These are phyloP conservation scores for Ctenosaura bakeri DNA, from an alignment of 2,797 vertebrate species.

Conservation along the genomic window DNA sequence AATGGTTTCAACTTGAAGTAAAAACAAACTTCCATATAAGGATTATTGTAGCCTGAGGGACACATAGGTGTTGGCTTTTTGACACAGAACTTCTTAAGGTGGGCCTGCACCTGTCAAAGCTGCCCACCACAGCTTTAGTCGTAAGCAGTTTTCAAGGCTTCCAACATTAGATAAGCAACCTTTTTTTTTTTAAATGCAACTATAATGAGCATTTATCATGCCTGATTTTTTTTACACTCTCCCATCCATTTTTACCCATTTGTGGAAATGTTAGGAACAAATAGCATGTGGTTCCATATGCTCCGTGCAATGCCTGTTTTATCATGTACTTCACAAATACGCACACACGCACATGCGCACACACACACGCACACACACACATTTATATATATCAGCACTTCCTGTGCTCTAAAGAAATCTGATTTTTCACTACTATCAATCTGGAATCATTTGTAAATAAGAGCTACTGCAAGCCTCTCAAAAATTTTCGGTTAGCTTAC, in stretches of 20 bases:
- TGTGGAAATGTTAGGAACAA: neutral
- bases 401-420: neutral
- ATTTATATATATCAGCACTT: too few species aligned
- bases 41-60: neutral
- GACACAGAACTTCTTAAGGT: neutral
- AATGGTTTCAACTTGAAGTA: neutral
- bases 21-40: neutral
- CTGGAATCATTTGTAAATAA: neutral
- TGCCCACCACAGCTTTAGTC: neutral
- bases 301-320: neutral
- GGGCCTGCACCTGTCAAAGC: too few species aligned
- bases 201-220: neutral
- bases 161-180: neutral
- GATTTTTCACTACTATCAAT: constrained; percentile 1
- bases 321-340: constrained; percentile 22
- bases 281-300: neutral
- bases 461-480: constrained; percentile 12
- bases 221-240: neutral
- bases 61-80: neutral
- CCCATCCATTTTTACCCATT: neutral
- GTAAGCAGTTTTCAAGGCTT: neutral
- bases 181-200: neutral
- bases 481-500: constrained; percentile 80
- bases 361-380: too few species aligned
- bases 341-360: too few species aligned